A percentile compares a stretch with the other conserved stretches of the same genome.
Evolutionary conservation across 2,888 invertebrate species (phyloP).

Genomic region (Steinernema carpocapsae): DNA sequence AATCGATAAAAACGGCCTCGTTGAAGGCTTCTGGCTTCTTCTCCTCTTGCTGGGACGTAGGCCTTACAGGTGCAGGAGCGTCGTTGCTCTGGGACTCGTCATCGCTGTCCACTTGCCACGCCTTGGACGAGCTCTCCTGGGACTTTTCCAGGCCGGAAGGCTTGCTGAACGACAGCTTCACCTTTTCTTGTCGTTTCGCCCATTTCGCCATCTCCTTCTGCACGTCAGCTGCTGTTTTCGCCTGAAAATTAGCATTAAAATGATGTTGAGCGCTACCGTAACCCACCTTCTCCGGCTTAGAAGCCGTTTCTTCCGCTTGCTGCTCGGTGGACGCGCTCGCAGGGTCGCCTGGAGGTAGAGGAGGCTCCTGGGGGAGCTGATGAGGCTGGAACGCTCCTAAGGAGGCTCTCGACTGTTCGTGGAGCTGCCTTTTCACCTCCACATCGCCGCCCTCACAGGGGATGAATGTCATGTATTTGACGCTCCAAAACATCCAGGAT

Average conservation of each 20-base stretch:
- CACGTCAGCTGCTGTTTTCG: slow-evolving; percentile 66
- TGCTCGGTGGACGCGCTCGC: neutral
- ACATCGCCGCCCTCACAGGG: slow-evolving; percentile 46
- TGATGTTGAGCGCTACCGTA: neutral
- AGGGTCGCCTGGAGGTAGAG: neutral
- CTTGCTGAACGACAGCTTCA: slow-evolving; percentile 74
- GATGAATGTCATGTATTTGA: slow-evolving; percentile 66
- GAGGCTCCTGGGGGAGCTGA: neutral
- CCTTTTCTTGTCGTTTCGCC: slow-evolving; percentile 95
- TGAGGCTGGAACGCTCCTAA: neutral
- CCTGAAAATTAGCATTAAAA: slow-evolving; percentile 63
- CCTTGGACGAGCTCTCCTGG: neutral
- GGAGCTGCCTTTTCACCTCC: slow-evolving; percentile 43
- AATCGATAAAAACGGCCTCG: slow-evolving; percentile 76
- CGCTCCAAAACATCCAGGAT: slow-evolving; percentile 92
- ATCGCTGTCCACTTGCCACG: slow-evolving; percentile 7
- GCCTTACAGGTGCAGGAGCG: neutral
- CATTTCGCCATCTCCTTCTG: slow-evolving; percentile 83
- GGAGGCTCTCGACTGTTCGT: slow-evolving; percentile 37
- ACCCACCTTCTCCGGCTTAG: slow-evolving; percentile 62
- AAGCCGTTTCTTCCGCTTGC: neutral
- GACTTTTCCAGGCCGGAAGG: neutral
- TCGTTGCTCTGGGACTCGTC: slow-evolving; percentile 32
- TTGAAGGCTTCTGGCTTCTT: slow-evolving; percentile 35
- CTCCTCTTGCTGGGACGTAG: neutral